A percentile compares a stretch with the other conserved stretches of the same genome.
Conservation (phyloP, 1,140 invertebrate genomes). For the Drosophila truncata region DNA sequence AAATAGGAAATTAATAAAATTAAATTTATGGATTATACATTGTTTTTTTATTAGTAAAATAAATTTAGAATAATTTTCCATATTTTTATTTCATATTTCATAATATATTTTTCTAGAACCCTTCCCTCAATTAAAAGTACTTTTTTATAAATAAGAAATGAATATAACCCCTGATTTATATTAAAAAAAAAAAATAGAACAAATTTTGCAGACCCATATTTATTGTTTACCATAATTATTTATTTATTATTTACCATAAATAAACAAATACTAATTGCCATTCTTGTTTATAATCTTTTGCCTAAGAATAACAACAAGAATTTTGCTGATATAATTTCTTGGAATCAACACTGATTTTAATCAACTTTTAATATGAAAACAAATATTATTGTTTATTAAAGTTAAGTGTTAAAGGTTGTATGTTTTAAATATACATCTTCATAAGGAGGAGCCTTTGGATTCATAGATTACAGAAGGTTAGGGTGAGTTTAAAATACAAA, state of each 20-base stretch:
- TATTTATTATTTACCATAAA: not conserved
- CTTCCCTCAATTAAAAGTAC: not conserved
- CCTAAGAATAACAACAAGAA: not conserved
- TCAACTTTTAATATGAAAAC: not conserved
- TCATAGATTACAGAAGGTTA: too few relatives aligned
- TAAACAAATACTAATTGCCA: not conserved
- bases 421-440: too few relatives aligned
- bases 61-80: not conserved
- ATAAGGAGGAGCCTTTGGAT: too few relatives aligned
- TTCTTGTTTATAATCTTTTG: not conserved
- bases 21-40: not conserved
- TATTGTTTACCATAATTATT: not conserved
- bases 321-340: conserved; percentile 1
- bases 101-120: not conserved
- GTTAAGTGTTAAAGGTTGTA: too few relatives aligned
- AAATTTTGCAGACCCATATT: not conserved
- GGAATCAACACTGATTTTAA: not conserved
- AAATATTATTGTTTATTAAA: not conserved
- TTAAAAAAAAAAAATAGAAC: not conserved
- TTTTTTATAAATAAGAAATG: not conserved
- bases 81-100: not conserved
- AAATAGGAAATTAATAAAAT: not conserved
- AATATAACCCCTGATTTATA: not conserved
- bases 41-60: not conserved
- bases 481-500: too few relatives aligned